phyloP scores from a whole-genome alignment of 2,797 vertebrate species.

The Simalia tracyae region DNA sequence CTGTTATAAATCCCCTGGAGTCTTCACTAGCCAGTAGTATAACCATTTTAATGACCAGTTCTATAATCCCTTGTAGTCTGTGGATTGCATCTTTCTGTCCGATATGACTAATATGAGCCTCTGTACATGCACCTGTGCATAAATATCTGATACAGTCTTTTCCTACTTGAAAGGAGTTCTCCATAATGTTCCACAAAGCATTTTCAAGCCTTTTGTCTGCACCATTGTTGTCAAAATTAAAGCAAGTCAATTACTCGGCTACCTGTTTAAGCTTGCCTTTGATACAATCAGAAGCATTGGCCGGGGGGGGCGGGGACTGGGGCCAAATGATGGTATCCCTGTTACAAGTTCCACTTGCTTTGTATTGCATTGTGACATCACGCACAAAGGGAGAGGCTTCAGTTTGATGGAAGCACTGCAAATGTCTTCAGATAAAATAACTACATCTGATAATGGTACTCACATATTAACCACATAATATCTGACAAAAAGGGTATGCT shows the following conservation, averaged over 20 bases:
- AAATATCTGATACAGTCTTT: no score
- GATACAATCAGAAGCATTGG: neutral
- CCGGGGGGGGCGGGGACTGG: no score
- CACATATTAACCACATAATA: neutral
- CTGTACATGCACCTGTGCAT: no score
- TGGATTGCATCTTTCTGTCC: no score
- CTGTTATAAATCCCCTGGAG: no score
- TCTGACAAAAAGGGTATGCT: slow-evolving; percentile 31
- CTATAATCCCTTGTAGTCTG: no score
- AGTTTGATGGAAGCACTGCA: neutral
- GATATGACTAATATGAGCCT: no score
- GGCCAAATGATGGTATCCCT: neutral
- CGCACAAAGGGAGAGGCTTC: neutral
- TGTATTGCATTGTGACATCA: neutral
- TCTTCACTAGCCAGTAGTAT: no score
- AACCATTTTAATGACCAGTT: no score
- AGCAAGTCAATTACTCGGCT: slow-evolving; percentile 37
- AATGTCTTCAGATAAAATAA: slow-evolving; percentile 6
- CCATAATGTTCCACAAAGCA: neutral
- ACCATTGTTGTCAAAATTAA: slow-evolving; percentile 23
- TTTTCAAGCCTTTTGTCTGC: neutral
- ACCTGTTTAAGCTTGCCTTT: slow-evolving; percentile 9
- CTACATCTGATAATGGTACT: neutral
- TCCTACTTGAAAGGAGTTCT: neutral
- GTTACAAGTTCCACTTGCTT: neutral